phyloP scores from a whole-genome alignment of 1,140 invertebrate genomes.

The Scaptomyza graminum region DNA sequence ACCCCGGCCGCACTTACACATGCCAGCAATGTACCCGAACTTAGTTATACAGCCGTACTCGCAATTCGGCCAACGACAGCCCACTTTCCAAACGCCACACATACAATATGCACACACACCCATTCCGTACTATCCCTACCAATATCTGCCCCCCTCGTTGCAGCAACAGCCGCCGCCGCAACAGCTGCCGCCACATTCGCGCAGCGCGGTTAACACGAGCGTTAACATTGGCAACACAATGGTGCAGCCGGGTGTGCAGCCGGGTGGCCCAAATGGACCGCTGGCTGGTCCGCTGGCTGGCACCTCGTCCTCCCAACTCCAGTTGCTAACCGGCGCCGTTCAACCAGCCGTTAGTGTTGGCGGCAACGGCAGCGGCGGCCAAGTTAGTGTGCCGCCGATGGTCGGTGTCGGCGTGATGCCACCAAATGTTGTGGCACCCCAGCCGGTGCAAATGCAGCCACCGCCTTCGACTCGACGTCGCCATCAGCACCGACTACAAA shows the following conservation, averaged over 20 bases:
- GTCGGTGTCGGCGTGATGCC: constrained; percentile 65
- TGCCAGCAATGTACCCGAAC: constrained; percentile 65
- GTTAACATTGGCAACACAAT: constrained; percentile 65
- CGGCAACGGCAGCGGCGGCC: constrained; percentile 49
- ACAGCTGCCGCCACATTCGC: constrained; percentile 64
- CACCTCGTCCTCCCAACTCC: constrained; percentile 55
- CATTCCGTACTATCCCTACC: constrained; percentile 65
- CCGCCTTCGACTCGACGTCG: constrained; percentile 55
- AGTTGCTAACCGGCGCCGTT: constrained; percentile 59
- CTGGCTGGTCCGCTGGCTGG: constrained; percentile 64
- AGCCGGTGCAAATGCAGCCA: constrained; percentile 48
- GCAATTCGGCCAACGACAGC: constrained; percentile 63
- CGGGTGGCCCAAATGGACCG: constrained; percentile 67
- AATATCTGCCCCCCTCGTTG: constrained; percentile 56
- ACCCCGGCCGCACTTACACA: constrained; percentile 63
- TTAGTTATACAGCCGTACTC: constrained; percentile 66
- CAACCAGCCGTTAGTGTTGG: constrained; percentile 61
- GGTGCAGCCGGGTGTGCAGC: constrained; percentile 68
- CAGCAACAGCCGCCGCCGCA: constrained; percentile 62
- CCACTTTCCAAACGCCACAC: constrained; percentile 61
- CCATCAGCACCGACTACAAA: constrained; percentile 70
- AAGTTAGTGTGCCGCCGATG: constrained; percentile 66
- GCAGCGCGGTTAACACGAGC: constrained; percentile 58
- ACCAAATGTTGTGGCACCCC: constrained; percentile 47
- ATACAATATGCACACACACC: constrained; percentile 62